These are phyloP conservation scores for Ochropleura plecta DNA, from an alignment of 2,888 invertebrate genomes.

Conservation along the genomic window DNA sequence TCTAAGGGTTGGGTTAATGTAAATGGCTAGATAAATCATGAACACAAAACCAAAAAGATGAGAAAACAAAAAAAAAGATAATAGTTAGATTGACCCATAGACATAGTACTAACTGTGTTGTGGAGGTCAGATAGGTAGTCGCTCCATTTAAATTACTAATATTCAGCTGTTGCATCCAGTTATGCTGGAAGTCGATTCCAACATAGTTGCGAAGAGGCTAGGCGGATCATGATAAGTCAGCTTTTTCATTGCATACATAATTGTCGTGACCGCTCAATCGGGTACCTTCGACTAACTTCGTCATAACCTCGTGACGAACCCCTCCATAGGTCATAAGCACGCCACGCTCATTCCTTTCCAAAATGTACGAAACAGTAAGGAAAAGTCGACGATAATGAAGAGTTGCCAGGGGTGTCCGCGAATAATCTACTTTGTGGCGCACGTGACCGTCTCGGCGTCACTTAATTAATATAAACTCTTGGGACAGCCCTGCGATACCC, in stretches of 20 bases:
- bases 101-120: no score
- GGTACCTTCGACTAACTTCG: not conserved
- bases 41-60: no score
- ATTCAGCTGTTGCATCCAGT: no score
- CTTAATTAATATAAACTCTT: conserved; percentile 80
- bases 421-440: conserved; percentile 78
- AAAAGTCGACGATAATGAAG: conserved; percentile 71
- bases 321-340: conserved; percentile 25
- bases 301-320: not conserved
- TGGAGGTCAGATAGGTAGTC: no score
- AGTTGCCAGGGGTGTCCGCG: conserved; percentile 71
- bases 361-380: conserved; percentile 72
- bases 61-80: no score
- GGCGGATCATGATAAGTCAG: no score
- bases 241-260: not conserved
- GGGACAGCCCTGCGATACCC: conserved; percentile 62
- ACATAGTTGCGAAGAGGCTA: no score
- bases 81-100: no score
- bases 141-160: no score
- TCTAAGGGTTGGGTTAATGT: not conserved
- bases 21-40: no score
- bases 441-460: conserved; percentile 73
- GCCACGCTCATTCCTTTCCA: conserved; percentile 16
- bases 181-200: no score
- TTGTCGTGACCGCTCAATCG: not conserved